A percentile compares a stretch with the other conserved stretches of the same genome.
These are phyloP conservation scores for Philereme transversata DNA, from an alignment of 2,888 invertebrate genomes.

Conservation along the genomic window DNA sequence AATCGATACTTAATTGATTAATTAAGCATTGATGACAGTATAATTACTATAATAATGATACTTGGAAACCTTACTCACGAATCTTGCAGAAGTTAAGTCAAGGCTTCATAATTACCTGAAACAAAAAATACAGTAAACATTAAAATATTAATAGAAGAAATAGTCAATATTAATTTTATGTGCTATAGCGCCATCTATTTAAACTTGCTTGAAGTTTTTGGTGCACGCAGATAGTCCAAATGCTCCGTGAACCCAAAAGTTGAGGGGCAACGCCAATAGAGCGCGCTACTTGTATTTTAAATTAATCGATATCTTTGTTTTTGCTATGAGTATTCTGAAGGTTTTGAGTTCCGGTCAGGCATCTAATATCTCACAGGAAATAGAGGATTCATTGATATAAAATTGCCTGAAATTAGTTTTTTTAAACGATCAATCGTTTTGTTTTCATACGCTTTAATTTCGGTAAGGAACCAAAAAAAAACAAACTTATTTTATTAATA, in stretches of 20 bases:
- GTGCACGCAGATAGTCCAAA: background rate
- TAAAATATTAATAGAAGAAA: background rate
- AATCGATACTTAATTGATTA: too few species aligned
- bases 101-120: slow-evolving; percentile 43
- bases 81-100: slow-evolving; percentile 2
- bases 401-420: too few species aligned
- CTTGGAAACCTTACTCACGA: background rate
- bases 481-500: too few species aligned
- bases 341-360: too few species aligned
- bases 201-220: slow-evolving; percentile 34
- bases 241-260: slow-evolving; percentile 11
- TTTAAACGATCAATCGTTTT: too few species aligned
- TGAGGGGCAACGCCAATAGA: slow-evolving; percentile 37
- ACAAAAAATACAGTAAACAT: slow-evolving; percentile 27
- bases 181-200: slow-evolving; percentile 50
- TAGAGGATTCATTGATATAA: too few species aligned
- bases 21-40: too few species aligned
- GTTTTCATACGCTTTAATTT: too few species aligned
- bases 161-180: slow-evolving; percentile 8
- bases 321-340: background rate
- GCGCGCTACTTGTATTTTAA: slow-evolving; percentile 35
- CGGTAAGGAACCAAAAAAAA: too few species aligned
- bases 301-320: slow-evolving; percentile 15
- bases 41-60: too few species aligned
- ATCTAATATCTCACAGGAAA: too few species aligned